These are phyloP conservation scores for Rhinogobio ventralis DNA, from an alignment of 2,797 vertebrate species.

Conservation along the genomic window DNA sequence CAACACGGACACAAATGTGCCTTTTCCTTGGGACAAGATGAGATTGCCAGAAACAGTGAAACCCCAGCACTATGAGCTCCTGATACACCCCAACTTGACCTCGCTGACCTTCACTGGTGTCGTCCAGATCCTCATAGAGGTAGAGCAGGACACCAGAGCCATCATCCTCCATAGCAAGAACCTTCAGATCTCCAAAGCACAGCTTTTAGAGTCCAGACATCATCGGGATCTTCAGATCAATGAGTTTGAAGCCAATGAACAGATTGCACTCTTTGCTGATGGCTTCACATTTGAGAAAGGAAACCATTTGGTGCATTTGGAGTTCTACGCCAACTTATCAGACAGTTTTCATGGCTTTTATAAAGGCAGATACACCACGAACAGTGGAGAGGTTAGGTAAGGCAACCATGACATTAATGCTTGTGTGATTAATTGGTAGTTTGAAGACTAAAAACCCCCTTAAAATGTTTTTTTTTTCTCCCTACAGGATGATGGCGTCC, in stretches of 20 bases:
- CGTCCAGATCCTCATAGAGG: constrained; percentile 76
- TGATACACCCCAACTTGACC: constrained; percentile 89
- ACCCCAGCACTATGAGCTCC: constrained; percentile 85
- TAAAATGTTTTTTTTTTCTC: not conserved
- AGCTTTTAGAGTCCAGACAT: constrained; percentile 66
- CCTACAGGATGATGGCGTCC: constrained; percentile 81
- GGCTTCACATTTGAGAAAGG: constrained; percentile 70
- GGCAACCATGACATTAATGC: not conserved
- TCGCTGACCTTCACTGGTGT: constrained; percentile 80
- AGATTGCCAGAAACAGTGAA: constrained; percentile 80
- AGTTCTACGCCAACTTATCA: constrained; percentile 85
- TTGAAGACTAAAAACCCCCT: not conserved
- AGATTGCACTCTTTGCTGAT: constrained; percentile 80
- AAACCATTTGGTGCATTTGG: constrained; percentile 78
- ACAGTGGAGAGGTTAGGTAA: constrained; percentile 84
- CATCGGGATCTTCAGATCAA: constrained; percentile 67
- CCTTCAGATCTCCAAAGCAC: constrained; percentile 74
- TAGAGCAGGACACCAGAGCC: constrained; percentile 71
- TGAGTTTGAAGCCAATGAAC: constrained; percentile 78
- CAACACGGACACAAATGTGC: constrained; percentile 66
- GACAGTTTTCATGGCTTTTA: constrained; percentile 89
- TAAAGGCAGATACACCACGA: constrained; percentile 87
- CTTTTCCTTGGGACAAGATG: constrained; percentile 85
- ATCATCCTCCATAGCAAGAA: constrained; percentile 85
- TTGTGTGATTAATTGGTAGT: not conserved